Percentiles rank a stretch among this genome's conserved stretches.
Conservation (phyloP, 2,888 invertebrate genomes). For the Scaptomyza cyrtandrae region DNA sequence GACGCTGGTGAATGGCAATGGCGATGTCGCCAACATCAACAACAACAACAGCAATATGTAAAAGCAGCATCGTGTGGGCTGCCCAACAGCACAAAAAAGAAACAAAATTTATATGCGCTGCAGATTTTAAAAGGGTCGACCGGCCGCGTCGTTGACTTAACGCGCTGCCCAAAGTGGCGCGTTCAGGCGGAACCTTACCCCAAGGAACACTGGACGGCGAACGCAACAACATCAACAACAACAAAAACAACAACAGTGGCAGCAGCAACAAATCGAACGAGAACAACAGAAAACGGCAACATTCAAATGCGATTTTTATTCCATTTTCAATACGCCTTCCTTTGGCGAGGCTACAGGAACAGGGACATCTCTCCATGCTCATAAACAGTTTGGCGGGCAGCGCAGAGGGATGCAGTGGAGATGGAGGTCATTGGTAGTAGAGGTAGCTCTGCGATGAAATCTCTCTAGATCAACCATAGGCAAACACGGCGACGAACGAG, state of each 20-base stretch:
- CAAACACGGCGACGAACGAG: conserved; percentile 47
- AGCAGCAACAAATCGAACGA: conserved; percentile 7
- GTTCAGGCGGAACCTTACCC: conserved; percentile 56
- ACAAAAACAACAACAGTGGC: conserved; percentile 4
- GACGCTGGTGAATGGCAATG: conserved; percentile 44
- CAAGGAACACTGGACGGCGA: conserved; percentile 38
- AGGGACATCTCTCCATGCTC: conserved; percentile 4
- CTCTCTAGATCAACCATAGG: conserved; percentile 69
- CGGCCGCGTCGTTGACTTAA: conserved; percentile 73
- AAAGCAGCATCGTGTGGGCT: conserved; percentile 53
- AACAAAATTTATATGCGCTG: conserved; percentile 73
- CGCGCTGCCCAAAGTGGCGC: conserved; percentile 66
- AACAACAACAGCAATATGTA: conserved; percentile 37
- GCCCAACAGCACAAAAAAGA: conserved; percentile 26
- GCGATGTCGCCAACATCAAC: conserved; percentile 45
- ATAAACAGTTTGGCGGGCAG: conserved; percentile 17
- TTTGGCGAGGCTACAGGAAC: conserved; percentile 31
- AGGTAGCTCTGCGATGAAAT: conserved; percentile 64
- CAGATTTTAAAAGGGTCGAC: conserved; percentile 79
- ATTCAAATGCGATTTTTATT: conserved; percentile 82
- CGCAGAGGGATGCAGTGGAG: neutral
- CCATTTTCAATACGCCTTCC: conserved; percentile 77
- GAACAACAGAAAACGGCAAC: conserved; percentile 33
- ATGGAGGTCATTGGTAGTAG: conserved; percentile 37
- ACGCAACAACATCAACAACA: conserved; percentile 26